Conservation (phyloP, 1,140 invertebrate species). For the Nomia melanderi region DNA sequence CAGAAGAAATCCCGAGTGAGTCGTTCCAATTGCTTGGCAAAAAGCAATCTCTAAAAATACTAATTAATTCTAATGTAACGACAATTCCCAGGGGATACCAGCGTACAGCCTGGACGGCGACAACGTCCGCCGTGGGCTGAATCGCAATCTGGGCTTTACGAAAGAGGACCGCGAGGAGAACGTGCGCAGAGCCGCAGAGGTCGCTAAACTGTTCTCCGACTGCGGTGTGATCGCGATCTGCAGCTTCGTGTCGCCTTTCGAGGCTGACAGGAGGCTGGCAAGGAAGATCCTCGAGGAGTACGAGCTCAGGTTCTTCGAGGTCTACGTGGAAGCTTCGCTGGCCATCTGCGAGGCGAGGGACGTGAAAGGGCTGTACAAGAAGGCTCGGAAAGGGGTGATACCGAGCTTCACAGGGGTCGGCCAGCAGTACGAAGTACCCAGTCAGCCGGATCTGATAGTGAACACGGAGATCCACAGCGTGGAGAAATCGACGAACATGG, state of each 20-base stretch:
- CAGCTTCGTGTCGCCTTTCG: constrained; percentile 98
- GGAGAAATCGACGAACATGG: constrained; percentile 89
- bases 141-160: constrained; percentile 96
- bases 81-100: constrained; percentile 74
- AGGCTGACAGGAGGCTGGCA: constrained; percentile 93
- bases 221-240: constrained; percentile 96
- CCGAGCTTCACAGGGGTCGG: constrained; percentile 98
- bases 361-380: constrained; percentile 98
- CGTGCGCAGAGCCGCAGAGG: constrained; percentile 96
- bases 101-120: constrained; percentile 98
- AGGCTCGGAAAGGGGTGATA: constrained; percentile 95
- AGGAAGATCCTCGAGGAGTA: constrained; percentile 92
- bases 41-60: too few species aligned
- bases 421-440: constrained; percentile 95
- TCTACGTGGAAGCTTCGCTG: constrained; percentile 96
- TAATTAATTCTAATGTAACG: too few species aligned
- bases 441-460: constrained; percentile 92
- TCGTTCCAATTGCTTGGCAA: too few species aligned
- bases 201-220: constrained; percentile 98
- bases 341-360: constrained; percentile 96
- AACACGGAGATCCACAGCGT: constrained; percentile 90
- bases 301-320: constrained; percentile 94
- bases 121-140: constrained; percentile 96
- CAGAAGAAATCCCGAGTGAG: too few species aligned
- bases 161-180: constrained; percentile 98